Base-by-base conservation (phyloP, 2,113 vertebrate genomes). In the Scolopax mira region DNA sequence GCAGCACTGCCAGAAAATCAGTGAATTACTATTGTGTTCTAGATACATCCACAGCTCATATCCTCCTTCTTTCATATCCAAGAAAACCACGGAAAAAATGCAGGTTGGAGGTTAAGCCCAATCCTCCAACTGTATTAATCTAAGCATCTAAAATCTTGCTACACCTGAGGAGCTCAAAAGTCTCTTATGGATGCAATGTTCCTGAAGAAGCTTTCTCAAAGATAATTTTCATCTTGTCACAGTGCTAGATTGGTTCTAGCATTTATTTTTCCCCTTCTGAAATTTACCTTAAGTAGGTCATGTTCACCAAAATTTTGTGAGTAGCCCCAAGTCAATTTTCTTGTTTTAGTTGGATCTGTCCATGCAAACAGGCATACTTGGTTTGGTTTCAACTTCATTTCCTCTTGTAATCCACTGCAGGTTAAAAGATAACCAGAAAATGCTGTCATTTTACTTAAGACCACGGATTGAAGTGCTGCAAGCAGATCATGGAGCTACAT, bases 341-440 rank as follows among this genome's bases (percentile, higher is more conserved):
- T 98, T 15, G 96, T 95, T 13, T 98, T 98, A 7, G 99, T 97
- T 13, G 99, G 99, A 93, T 99, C 98, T 18, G 98, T 98, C 99
- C 99, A 99, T 6, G 97, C 98, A 96, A 99, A 99, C 33, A 98
- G 97, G 15, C 98, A 98, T 5, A 98, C 98, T 90, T 99, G 95
- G 37, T 97, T 98, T 3, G 99, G 98, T 58, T 98, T 97, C 58
- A 99, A 87, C 39, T 97, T 93, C 84, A 98, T 96, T 88, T 95
- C 96, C 37, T 88, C 94, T 3, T 94, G 71, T 5, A 98, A 98
- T 9, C 98, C 98, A 41, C 99, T 99, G 93, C 65, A 95, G 67
- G 22, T 83, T 60, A 58, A 74, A 79, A 94, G 39, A 42, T 60
- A 86, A 74, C 13, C 62, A 70, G 13, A 51, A 75, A 72, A 58